phyloP scores from a whole-genome alignment of 35 echinoderm and acorn worm species.

The Acanthaster planci region DNA sequence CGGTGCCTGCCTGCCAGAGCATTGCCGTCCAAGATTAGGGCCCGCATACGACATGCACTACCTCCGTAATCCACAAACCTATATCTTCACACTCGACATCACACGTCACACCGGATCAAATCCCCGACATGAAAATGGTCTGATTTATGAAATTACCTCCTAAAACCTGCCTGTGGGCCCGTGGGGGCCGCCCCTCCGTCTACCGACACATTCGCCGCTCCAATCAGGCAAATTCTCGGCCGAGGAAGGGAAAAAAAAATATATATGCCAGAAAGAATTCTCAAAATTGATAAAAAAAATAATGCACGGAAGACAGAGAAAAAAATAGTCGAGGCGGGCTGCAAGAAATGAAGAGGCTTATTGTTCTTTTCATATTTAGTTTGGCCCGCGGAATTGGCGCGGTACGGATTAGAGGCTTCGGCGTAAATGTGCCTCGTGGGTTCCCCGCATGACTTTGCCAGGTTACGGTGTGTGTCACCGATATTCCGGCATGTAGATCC shows the following conservation, averaged over 20 bases:
- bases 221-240: neutral
- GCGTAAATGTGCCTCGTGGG: constrained; percentile 3
- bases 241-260: neutral
- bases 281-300: constrained; percentile 2
- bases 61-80: neutral
- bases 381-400: neutral
- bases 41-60: neutral
- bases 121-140: neutral
- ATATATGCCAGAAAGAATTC: constrained; percentile 16
- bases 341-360: neutral
- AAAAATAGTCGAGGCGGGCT: neutral
- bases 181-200: neutral
- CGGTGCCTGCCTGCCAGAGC: neutral
- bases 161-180: neutral
- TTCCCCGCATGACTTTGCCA: neutral
- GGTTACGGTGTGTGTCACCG: neutral
- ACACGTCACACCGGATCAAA: constrained; percentile 12
- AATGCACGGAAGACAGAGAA: neutral
- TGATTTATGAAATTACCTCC: constrained; percentile 28
- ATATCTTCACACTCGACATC: constrained; percentile 23
- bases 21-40: too few relatives aligned
- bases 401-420: constrained; percentile 1
- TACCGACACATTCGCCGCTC: constrained; percentile 1
- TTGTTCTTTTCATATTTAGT: constrained; percentile 23
- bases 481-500: too few relatives aligned